phyloP scores from a whole-genome alignment of 2,888 invertebrate genomes.

The Erpobdella octoculata region DNA sequence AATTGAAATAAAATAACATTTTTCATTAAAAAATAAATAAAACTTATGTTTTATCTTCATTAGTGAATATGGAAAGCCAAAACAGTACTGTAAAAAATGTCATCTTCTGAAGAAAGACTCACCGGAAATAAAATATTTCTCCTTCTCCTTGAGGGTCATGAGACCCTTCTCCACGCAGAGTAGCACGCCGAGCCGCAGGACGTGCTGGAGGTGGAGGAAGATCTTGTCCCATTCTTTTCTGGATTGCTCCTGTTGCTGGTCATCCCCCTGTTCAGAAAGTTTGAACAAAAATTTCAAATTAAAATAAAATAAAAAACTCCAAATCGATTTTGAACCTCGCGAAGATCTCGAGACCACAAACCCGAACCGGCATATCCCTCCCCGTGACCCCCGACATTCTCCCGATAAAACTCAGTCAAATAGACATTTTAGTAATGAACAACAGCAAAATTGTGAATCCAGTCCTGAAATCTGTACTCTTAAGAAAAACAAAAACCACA shows the following conservation, averaged over 20 bases:
- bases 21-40: too few species aligned
- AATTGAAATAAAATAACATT: too few species aligned
- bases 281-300: neutral
- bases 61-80: too few species aligned
- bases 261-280: neutral
- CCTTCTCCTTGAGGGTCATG: conserved; percentile 38
- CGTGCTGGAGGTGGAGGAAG: conserved; percentile 38
- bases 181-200: conserved; percentile 40
- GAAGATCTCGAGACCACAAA: neutral
- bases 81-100: too few species aligned
- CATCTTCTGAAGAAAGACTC: too few species aligned
- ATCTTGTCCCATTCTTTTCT: conserved; percentile 39
- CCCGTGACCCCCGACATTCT: too few species aligned
- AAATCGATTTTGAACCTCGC: neutral
- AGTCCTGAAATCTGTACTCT: neutral
- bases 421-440: too few species aligned
- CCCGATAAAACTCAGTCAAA: too few species aligned
- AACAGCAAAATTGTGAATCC: too few species aligned
- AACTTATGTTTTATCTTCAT: too few species aligned
- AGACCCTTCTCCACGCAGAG: conserved; percentile 38
- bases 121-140: conserved; percentile 44
- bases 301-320: neutral
- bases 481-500: neutral
- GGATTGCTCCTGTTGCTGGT: conserved; percentile 35
- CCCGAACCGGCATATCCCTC: too few species aligned